Evolutionary conservation across 2,113 vertebrate genomes (phyloP).

Genomic region (Cnemophilus loriae): DNA sequence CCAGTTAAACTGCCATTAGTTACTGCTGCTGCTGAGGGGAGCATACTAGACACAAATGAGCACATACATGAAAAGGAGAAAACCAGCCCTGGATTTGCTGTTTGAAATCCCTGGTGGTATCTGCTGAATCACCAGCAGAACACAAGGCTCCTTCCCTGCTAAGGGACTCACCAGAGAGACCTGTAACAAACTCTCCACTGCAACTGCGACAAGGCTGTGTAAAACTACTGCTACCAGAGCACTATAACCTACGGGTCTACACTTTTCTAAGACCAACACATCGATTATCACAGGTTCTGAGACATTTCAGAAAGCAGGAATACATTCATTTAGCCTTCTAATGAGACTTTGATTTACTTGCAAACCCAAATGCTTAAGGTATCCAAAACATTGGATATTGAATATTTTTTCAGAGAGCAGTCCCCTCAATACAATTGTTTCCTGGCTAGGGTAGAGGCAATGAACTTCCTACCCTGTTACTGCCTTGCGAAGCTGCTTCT

Average conservation of each 20-base stretch:
- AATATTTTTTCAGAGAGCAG: not conserved
- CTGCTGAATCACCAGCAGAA: not conserved
- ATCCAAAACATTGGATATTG: not conserved
- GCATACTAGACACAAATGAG: not conserved
- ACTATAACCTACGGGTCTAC: not conserved
- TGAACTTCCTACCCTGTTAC: not conserved
- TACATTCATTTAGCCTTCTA: not conserved
- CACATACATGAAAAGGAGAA: not conserved
- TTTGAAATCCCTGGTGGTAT: not conserved
- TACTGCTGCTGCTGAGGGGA: not conserved
- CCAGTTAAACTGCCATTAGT: not conserved
- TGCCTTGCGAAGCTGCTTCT: not conserved
- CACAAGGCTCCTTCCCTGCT: not conserved
- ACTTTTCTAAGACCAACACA: not conserved
- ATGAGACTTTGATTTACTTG: not conserved
- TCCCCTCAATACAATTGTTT: not conserved
- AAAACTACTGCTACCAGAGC: not conserved
- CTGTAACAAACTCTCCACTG: not conserved
- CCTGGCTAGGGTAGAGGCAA: not conserved
- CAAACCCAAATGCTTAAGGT: not conserved
- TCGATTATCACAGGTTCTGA: not conserved
- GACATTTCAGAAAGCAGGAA: not conserved
- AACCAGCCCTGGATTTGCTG: not conserved
- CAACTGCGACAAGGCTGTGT: not conserved
- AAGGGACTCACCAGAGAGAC: not conserved